A percentile compares a stretch with the other conserved stretches of the same genome.
Conservation (phyloP, 1,140 invertebrate species). For the Drosophila suzukii region DNA sequence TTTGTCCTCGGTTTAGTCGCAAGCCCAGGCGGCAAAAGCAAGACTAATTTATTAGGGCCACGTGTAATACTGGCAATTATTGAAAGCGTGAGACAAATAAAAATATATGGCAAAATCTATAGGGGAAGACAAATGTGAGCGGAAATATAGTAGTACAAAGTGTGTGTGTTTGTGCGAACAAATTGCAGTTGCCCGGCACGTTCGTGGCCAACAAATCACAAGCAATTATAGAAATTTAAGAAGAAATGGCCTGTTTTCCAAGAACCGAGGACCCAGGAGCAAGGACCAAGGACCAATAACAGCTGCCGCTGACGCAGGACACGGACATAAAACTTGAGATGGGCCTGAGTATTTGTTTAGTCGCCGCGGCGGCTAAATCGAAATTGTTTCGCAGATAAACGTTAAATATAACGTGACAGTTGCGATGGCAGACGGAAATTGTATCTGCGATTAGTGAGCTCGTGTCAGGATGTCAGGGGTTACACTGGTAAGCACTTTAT, state of each 20-base stretch:
- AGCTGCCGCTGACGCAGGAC: slow-evolving; percentile 79
- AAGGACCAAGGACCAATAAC: slow-evolving; percentile 37
- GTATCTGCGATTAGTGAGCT: slow-evolving; percentile 34
- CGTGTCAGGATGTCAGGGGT: slow-evolving; percentile 38
- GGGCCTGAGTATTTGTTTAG: slow-evolving; percentile 47
- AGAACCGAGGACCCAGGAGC: not conserved
- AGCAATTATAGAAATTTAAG: slow-evolving; percentile 83
- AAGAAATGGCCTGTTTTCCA: slow-evolving; percentile 62
- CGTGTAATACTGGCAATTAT: slow-evolving; percentile 81
- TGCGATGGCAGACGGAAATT: slow-evolving; percentile 10
- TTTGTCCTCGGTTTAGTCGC: slow-evolving; percentile 28
- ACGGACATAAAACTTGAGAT: slow-evolving; percentile 56
- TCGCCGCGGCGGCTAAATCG: slow-evolving; percentile 59
- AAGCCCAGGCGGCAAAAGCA: not conserved
- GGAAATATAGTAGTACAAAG: not conserved
- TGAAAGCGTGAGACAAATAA: slow-evolving; percentile 82
- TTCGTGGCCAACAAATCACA: slow-evolving; percentile 82
- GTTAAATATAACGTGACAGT: slow-evolving; percentile 76
- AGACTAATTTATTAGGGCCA: slow-evolving; percentile 78
- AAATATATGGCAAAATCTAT: slow-evolving; percentile 71
- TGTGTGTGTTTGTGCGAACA: slow-evolving; percentile 46
- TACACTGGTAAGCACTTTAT: slow-evolving; percentile 69
- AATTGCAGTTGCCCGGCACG: slow-evolving; percentile 79
- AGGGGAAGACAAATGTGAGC: slow-evolving; percentile 28
- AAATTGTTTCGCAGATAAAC: slow-evolving; percentile 78